Conservation (phyloP, 23 tunicate species). For the Ascidia mentula region DNA sequence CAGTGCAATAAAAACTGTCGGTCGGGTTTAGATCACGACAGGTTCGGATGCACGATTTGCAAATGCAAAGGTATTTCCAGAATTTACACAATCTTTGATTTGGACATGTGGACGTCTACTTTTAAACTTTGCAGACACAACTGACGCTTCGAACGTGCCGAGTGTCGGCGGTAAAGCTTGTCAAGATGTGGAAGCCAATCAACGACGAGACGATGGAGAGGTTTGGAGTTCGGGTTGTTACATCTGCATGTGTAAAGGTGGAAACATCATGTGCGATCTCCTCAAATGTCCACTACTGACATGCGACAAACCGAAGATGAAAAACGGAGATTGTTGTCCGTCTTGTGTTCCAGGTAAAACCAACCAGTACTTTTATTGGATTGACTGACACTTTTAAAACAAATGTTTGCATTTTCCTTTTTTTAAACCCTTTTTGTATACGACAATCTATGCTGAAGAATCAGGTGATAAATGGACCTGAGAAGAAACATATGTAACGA, state of each 20-base stretch:
- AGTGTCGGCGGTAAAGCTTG: not conserved
- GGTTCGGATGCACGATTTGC: constrained; percentile 72
- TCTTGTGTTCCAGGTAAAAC: constrained; percentile 53
- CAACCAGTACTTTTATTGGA: too few species aligned
- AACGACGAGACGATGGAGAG: constrained; percentile 73
- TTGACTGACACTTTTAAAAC: too few species aligned
- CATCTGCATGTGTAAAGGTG: constrained; percentile 71
- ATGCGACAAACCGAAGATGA: constrained; percentile 53
- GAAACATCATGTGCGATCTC: constrained; percentile 71
- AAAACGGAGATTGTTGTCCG: constrained; percentile 46
- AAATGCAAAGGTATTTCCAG: constrained; percentile 76
- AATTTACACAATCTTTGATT: too few species aligned
- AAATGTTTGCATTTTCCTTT: too few species aligned
- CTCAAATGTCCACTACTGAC: constrained; percentile 60
- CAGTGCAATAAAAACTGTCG: constrained; percentile 54
- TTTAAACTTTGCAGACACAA: not conserved
- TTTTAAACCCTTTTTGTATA: too few species aligned
- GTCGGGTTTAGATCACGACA: constrained; percentile 51
- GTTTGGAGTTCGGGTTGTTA: constrained; percentile 61
- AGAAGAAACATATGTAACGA: too few species aligned
- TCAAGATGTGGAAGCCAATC: constrained; percentile 16
- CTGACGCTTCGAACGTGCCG: not conserved
- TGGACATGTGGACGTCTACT: too few species aligned
- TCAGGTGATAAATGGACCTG: too few species aligned
- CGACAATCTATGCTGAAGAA: too few species aligned